Evolutionary conservation across 2,113 vertebrate species (phyloP), one percentile per base, ranked within the genome.

Genomic region (Epinephelus cyanopodus): DNA sequence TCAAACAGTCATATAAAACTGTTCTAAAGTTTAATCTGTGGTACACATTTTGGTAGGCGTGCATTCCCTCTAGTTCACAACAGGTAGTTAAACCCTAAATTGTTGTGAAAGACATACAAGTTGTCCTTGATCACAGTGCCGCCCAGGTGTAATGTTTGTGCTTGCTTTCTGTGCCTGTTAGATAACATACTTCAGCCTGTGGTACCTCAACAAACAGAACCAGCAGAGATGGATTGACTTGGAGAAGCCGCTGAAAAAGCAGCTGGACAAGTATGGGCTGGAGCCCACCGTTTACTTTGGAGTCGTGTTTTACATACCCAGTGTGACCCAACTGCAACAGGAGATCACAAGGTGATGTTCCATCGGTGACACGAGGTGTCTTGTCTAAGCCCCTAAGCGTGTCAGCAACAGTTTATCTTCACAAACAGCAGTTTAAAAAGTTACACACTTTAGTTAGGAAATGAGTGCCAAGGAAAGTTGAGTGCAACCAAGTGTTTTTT

Each of bases 181-280:
- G 98, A 96, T 99, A 90, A 98, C 97, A 0, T 99, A 96, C 93
- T 99, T 99, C 95, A 99, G 98, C 84, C 95, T 99, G 69, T 99
- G 98, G 98, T 99, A 98, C 93, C 97, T 95, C 89, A 99, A 99
- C 91, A 99, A 99, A 94, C 98, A 99, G 91, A 98, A 96, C 85
- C 98, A 98, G 92, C 97, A 97, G 89, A 96, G 98, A 85, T 99
- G 98, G 98, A 96, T 99, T 37, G 98, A 99, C 87, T 87, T 99
- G 95, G 98, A 99, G 71, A 99, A 99, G 74, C 97, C 98, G 12
- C 94, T 99, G 67, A 99, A 99, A 95, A 99, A 99, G 91, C 98
- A 99, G 92, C 95, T 99, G 83, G 98, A 99, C 89, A 99, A 99
- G 90, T 96, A 99, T 2, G 97, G 97, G 2, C 63, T 96, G 94